Evolutionary conservation across 1,140 invertebrate species (phyloP), one percentile per base, ranked within the genome.

Genomic region (Leucophenga varia): DNA sequence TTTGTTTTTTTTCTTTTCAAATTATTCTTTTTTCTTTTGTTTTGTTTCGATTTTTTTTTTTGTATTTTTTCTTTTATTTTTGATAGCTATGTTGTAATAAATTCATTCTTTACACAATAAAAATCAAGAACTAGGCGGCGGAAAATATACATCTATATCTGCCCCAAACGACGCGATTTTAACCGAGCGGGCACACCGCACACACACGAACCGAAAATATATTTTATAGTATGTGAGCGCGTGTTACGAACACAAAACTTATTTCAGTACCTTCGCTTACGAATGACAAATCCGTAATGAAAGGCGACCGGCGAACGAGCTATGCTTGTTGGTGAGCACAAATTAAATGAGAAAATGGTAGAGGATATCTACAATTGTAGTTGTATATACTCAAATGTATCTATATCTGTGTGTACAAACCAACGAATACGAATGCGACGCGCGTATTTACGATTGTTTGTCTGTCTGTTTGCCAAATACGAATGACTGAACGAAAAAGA

Each of bases 241-340:
- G 63, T n/a, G n/a, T n/a, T n/a, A n/a, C n/a, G n/a, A n/a, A n/a
- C 63, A 68, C 63, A 71, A 71, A 54, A 64, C 67, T 71, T 71
- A 71, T 71, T 71, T 63, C 68, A 71, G 70, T 72, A 72, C 69
- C 69, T 72, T 72, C 64, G 63, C 69, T 67, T 72, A 59, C 69
- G 54, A 72, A 72, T 72, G 69, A 72, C 69, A 72, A 72, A 72
- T 72, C 70, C 69, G 64, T 67, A 72, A 72, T 72, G 69, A 72
- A 69, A 70, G 59, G 67, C 60, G 58, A 72, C 50, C 58, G 61
- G n/a, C n/a, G n/a, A 25, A 25, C 22, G 22, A 25, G 22, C 10
- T 25, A 6, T 25, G 5, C 5, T 25, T 25, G 22, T 25, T 25
- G 22, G 5, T 25, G 22, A n/a, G n/a, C n/a, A n/a, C n/a, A n/a